Evolutionary conservation across 2,888 invertebrate species (phyloP).

Genomic region (Drosophila nr. fundita): DNA sequence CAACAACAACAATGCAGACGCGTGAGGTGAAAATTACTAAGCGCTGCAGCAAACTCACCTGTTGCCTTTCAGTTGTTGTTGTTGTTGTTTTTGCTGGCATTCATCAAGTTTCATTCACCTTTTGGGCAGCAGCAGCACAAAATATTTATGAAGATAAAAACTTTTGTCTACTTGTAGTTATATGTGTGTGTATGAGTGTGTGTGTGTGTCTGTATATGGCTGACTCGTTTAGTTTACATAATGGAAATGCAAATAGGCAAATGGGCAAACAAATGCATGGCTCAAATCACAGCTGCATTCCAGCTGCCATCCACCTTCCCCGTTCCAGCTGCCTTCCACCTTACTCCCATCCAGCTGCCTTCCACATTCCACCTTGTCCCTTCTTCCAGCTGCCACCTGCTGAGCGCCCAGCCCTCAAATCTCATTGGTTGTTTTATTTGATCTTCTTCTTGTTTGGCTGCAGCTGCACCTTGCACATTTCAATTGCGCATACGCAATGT

Average conservation of each 20-base stretch:
- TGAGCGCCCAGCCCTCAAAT: neutral
- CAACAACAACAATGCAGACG: constrained; percentile 39
- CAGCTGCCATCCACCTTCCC: neutral
- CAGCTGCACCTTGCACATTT: constrained; percentile 43
- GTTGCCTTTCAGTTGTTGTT: constrained; percentile 47
- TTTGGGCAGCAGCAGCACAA: constrained; percentile 37
- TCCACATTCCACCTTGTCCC: neutral
- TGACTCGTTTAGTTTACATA: constrained; percentile 60
- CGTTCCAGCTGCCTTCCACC: neutral
- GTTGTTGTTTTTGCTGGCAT: constrained; percentile 65
- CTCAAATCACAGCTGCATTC: constrained; percentile 26
- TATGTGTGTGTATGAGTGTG: neutral
- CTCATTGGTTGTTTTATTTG: constrained; percentile 4
- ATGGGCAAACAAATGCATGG: constrained; percentile 34
- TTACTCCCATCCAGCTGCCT: neutral
- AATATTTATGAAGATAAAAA: constrained; percentile 37
- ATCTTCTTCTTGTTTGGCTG: constrained; percentile 20
- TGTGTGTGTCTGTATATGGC: constrained; percentile 2
- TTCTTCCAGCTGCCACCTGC: neutral
- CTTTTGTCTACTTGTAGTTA: constrained; percentile 33
- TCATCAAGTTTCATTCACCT: constrained; percentile 82
- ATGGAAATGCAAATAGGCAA: constrained; percentile 43
- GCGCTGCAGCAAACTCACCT: constrained; percentile 59
- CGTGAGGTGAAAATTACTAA: constrained; percentile 68
- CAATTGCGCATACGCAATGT: constrained; percentile 37